Conservation (phyloP, 2,797 vertebrate genomes). For the Macropus fuliginosus region DNA sequence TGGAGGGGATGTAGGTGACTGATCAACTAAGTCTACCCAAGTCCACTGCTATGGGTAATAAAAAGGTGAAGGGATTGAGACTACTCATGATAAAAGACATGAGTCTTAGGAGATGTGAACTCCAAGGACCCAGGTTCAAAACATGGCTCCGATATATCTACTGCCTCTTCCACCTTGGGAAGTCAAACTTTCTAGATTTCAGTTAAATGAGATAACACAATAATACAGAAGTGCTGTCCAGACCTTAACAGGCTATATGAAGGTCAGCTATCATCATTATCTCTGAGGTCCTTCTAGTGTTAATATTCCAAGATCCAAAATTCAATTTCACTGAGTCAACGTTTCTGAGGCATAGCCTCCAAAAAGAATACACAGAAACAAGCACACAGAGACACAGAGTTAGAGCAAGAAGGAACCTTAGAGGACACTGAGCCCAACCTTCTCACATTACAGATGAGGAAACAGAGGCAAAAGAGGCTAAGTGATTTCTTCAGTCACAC, state of each 20-base stretch:
- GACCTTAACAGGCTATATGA: background rate
- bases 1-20: background rate
- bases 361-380: background rate
- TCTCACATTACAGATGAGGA: background rate
- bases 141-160: background rate
- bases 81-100: background rate
- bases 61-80: background rate
- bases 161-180: background rate
- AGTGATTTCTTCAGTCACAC: background rate
- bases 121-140: background rate
- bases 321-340: background rate
- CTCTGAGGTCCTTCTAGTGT: background rate
- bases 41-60: background rate
- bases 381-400: background rate
- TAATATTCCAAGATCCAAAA: background rate
- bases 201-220: background rate
- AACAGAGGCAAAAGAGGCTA: background rate
- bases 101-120: background rate
- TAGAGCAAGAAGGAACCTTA: background rate
- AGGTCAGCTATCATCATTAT: background rate
- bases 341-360: background rate
- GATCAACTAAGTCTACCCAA: background rate
- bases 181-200: background rate
- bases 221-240: background rate
- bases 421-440: background rate